Conservation (phyloP, 2,113 vertebrate species). For the Equus quagga region DNA sequence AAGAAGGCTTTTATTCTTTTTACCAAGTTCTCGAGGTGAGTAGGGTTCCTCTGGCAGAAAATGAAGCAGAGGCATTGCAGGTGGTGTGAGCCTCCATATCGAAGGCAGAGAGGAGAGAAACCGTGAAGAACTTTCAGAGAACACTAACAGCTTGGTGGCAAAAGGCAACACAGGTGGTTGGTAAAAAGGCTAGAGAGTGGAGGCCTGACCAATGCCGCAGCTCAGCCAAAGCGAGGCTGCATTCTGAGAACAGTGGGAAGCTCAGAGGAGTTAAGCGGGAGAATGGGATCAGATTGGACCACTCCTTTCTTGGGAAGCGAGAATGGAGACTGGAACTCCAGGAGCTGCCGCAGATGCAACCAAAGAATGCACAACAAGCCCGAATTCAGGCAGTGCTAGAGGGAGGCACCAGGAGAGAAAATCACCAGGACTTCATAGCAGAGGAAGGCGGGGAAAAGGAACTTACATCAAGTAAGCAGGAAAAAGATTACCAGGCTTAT, state of each 20-base stretch:
- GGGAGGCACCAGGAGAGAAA: neutral
- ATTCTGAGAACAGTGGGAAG: neutral
- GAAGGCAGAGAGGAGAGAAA: neutral
- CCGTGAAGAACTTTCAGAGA: neutral
- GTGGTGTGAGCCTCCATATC: neutral
- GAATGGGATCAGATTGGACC: neutral
- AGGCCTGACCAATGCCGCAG: neutral
- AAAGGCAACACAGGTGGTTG: rapidly evolving
- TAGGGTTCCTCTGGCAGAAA: neutral
- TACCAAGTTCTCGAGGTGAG: neutral
- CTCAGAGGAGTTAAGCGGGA: neutral
- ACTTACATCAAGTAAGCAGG: neutral
- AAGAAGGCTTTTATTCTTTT: neutral
- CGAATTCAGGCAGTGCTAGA: neutral
- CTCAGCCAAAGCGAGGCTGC: neutral
- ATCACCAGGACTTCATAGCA: neutral
- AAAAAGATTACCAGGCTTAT: neutral
- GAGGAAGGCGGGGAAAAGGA: neutral
- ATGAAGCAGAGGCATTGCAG: neutral
- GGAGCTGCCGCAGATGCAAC: neutral
- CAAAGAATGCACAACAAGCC: neutral
- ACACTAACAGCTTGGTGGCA: neutral
- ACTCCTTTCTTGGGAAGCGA: neutral
- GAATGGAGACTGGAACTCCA: neutral
- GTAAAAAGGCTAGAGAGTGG: neutral